phyloP scores from a whole-genome alignment of 2,797 vertebrate species.

The Platyrinchus mystaceus region DNA sequence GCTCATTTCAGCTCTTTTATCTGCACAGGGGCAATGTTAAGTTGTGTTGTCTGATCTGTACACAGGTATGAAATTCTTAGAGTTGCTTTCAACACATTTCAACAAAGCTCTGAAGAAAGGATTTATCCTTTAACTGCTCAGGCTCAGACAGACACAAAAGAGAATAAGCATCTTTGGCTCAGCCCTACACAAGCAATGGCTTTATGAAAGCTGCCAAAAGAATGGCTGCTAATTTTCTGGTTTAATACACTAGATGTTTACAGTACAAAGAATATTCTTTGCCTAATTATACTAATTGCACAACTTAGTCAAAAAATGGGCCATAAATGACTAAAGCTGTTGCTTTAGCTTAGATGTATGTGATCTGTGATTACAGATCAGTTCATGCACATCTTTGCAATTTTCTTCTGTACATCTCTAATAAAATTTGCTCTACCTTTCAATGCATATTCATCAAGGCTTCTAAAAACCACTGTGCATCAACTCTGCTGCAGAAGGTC shows the following conservation, averaged over 20 bases:
- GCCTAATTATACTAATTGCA: conserved; percentile 12
- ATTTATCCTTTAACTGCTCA: neutral
- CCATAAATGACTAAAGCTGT: neutral
- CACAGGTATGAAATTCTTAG: neutral
- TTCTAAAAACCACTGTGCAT: neutral
- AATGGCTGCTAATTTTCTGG: neutral
- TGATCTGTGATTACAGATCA: neutral
- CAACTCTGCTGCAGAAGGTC: neutral
- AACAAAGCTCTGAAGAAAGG: neutral
- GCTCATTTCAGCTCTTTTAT: neutral
- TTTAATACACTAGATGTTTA: conserved; percentile 6
- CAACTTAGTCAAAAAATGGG: neutral
- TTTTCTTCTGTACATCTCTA: neutral
- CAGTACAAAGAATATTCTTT: conserved; percentile 14
- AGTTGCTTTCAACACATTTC: neutral
- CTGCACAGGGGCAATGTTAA: neutral
- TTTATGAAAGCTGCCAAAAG: neutral
- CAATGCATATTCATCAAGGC: neutral
- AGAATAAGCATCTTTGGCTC: neutral
- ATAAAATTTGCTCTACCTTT: neutral
- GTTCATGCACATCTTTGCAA: neutral
- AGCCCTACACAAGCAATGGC: neutral
- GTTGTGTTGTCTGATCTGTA: neutral
- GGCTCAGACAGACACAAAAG: neutral
- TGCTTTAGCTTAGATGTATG: neutral